A percentile compares a stretch with the other conserved stretches of the same genome.
Conservation (phyloP, 2,797 vertebrate species). For the Miichthys miiuy region DNA sequence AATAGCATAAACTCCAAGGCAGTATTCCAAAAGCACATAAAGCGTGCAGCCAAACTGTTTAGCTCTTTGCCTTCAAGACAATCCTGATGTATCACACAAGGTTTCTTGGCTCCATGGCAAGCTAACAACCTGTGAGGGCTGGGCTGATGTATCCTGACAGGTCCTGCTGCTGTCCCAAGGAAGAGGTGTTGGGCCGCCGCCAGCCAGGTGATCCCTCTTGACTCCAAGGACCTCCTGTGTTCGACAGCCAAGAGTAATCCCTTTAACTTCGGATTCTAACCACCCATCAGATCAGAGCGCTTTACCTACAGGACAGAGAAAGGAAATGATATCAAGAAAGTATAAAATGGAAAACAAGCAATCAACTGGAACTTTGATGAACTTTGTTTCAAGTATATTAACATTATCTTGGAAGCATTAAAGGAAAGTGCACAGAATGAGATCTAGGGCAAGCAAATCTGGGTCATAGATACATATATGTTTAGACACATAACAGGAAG, state of each 20-base stretch:
- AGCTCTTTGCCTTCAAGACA: conserved; percentile 15
- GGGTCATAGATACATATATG: background rate
- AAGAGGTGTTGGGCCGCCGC: background rate
- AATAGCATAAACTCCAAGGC: background rate
- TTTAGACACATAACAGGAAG: background rate
- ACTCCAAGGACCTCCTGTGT: conserved; percentile 62
- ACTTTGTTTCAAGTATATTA: background rate
- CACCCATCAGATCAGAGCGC: conserved; percentile 36
- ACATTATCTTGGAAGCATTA: too few relatives aligned
- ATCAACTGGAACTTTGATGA: background rate
- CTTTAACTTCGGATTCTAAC: conserved; percentile 72
- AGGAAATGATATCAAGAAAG: conserved; percentile 5
- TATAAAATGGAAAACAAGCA: background rate
- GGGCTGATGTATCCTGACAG: conserved; percentile 35
- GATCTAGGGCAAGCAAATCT: background rate
- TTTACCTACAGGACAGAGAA: conserved; percentile 53
- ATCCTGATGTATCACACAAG: conserved; percentile 16
- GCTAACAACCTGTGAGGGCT: conserved; percentile 14
- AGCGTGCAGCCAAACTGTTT: conserved; percentile 9
- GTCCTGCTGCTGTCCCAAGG: conserved; percentile 31
- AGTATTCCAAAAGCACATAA: conserved; percentile 9
- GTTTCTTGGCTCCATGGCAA: conserved; percentile 40
- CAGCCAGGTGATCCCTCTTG: conserved; percentile 63
- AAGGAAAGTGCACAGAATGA: background rate
- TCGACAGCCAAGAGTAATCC: conserved; percentile 75